phyloP scores from a whole-genome alignment of 30 jellyfish, hydroid and myxozoan species.

The Turritopsis dohrnii region DNA sequence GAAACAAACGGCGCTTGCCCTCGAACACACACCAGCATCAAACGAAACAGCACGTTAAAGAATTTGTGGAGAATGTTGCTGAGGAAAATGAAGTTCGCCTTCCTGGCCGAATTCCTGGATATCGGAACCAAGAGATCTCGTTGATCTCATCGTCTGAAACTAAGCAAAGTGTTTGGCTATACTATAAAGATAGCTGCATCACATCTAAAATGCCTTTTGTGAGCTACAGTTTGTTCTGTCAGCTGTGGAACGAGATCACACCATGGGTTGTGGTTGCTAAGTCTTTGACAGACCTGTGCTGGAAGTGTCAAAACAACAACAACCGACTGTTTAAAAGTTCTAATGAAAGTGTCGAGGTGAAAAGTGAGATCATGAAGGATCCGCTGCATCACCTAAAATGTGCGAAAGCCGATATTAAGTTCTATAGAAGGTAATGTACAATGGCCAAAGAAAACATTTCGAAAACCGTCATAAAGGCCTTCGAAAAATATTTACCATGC shows the following conservation, averaged over 20 bases:
- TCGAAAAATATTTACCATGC: neutral
- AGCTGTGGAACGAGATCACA: no score
- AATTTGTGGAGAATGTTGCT: neutral
- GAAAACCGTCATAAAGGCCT: no score
- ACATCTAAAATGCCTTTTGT: neutral
- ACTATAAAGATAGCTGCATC: neutral
- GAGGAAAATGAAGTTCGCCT: neutral
- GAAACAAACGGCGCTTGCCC: neutral
- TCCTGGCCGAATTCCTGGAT: constrained; percentile 12
- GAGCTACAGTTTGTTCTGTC: no score
- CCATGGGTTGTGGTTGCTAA: no score
- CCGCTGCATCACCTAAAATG: neutral
- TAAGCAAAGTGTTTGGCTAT: neutral
- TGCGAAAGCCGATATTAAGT: no score
- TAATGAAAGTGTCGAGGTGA: neutral
- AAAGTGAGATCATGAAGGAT: neutral
- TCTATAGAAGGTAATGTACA: neutral
- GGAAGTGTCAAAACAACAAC: no score
- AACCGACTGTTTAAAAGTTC: neutral
- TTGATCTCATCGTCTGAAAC: constrained; percentile 3
- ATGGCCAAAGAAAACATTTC: neutral
- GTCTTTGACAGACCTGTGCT: no score
- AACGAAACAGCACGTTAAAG: neutral
- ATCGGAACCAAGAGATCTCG: neutral
- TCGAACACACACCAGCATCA: neutral